Conservation (phyloP, 2,888 invertebrate species). For the Calameuta idolon region DNA sequence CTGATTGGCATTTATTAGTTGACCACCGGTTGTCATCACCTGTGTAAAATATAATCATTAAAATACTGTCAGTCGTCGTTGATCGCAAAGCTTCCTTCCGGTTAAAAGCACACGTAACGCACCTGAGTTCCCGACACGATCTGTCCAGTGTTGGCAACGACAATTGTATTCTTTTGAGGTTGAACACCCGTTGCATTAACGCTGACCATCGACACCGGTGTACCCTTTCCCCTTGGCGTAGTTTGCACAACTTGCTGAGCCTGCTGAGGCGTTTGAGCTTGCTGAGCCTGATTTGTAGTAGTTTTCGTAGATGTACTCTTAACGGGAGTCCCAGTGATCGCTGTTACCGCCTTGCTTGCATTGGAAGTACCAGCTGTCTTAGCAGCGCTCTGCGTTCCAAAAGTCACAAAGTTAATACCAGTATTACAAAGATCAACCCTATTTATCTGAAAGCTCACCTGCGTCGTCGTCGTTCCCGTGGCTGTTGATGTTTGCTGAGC, state of each 20-base stretch:
- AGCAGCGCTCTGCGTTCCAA: slow-evolving; percentile 15
- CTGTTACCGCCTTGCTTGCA: slow-evolving; percentile 29
- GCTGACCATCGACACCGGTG: slow-evolving; percentile 40
- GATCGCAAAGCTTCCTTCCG: background rate
- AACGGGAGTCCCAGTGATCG: slow-evolving; percentile 4
- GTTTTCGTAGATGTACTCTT: background rate
- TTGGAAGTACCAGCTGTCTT: slow-evolving; percentile 38
- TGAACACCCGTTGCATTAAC: slow-evolving; percentile 39
- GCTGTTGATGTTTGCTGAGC: slow-evolving; percentile 38
- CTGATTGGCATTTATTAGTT: slow-evolving; percentile 70
- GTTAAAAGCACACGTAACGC: background rate
- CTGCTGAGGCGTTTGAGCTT: slow-evolving; percentile 37
- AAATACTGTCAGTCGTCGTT: background rate
- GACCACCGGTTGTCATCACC: slow-evolving; percentile 65
- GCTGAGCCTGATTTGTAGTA: background rate
- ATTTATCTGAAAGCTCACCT: slow-evolving; percentile 28
- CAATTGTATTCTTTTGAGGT: slow-evolving; percentile 53
- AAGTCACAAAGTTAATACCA: slow-evolving; percentile 8
- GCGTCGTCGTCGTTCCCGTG: slow-evolving; percentile 30
- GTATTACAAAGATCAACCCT: background rate
- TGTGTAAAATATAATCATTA: slow-evolving; percentile 35
- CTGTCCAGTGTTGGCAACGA: slow-evolving; percentile 61
- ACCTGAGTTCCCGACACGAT: slow-evolving; percentile 52
- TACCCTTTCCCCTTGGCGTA: slow-evolving; percentile 45
- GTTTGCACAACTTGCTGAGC: slow-evolving; percentile 44